Evolutionary conservation across 2,113 vertebrate genomes (phyloP).

Genomic region (Toxotes chatareus): DNA sequence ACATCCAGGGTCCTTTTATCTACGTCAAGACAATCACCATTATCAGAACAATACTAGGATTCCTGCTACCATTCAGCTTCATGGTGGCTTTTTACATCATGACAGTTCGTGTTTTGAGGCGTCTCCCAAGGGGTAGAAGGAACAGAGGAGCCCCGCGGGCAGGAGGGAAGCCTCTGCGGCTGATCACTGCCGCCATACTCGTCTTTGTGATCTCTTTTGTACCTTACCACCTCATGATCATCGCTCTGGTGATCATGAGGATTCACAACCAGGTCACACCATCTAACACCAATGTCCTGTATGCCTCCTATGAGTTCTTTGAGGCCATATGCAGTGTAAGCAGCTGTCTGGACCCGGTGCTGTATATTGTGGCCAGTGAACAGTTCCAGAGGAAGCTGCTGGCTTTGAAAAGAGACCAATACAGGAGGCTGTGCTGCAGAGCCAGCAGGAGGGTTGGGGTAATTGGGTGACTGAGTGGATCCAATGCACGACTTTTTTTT

Average conservation of each 20-base stretch:
- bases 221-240: constrained; percentile 85
- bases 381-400: constrained; percentile 76
- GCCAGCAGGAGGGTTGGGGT: constrained; percentile 67
- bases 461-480: constrained; percentile 29
- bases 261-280: constrained; percentile 61
- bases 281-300: constrained; percentile 68
- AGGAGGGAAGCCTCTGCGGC: constrained; percentile 76
- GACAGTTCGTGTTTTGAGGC: constrained; percentile 77
- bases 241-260: constrained; percentile 79
- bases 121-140: constrained; percentile 61
- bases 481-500: not conserved
- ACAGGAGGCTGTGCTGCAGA: constrained; percentile 64
- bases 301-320: constrained; percentile 79
- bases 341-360: constrained; percentile 86
- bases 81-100: constrained; percentile 81
- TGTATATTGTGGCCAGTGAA: constrained; percentile 85
- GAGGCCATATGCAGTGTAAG: constrained; percentile 85
- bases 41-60: constrained; percentile 77
- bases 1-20: constrained; percentile 64
- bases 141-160: constrained; percentile 33
- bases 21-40: constrained; percentile 70
- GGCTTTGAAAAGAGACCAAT: constrained; percentile 44
- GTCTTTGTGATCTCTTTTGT: constrained; percentile 84
- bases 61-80: constrained; percentile 80
- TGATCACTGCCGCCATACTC: constrained; percentile 82